Evolutionary conservation across 2,888 invertebrate genomes (phyloP), one percentile per base, ranked within the genome.

Genomic region (Nysson spinosus): DNA sequence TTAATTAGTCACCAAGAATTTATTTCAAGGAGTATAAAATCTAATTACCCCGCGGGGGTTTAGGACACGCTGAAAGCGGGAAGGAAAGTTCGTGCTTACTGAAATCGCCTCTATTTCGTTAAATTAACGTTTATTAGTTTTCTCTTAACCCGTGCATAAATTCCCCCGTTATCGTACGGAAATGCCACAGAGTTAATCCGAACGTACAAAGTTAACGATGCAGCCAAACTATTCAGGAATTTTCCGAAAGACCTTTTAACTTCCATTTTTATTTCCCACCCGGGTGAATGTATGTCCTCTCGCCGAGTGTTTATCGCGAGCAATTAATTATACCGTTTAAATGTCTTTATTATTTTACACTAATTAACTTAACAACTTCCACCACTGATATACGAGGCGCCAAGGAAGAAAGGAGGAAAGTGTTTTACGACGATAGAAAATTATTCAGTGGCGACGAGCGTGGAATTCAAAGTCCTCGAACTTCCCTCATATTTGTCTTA

Each of bases 41-140:
- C n/a, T n/a, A n/a, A n/a, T n/a, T n/a, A n/a, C n/a, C n/a, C n/a
- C n/a, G n/a, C n/a, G n/a, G n/a, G n/a, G n/a, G n/a, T n/a, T n/a
- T n/a, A n/a, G n/a, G n/a, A n/a, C 28, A 28, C 28, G 4, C 28
- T 6, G 9, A 28, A 4, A 34, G 16, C 14, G 24, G 40, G 39
- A 30, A 42, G 35, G 60, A 63, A 73, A 74, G 55, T 74, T 75
- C 43, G 40, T n/a, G n/a, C n/a, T n/a, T n/a, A n/a, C 57, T 12
- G 9, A 26, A 37, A 46, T 56, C 60, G 68, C 51, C 69, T 52
- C 71, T 71, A 67, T 74, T 79, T 74, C 72, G 77, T 78, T 72
- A 68, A 81, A 81, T 80, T 74, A 81, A 81, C 77, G 81, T 79
- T 81, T 80, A 81, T 81, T 80, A 80, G 79, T 77, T 76, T 75